phyloP scores from a whole-genome alignment of 2,113 vertebrate species.

The Tapirus terrestris region DNA sequence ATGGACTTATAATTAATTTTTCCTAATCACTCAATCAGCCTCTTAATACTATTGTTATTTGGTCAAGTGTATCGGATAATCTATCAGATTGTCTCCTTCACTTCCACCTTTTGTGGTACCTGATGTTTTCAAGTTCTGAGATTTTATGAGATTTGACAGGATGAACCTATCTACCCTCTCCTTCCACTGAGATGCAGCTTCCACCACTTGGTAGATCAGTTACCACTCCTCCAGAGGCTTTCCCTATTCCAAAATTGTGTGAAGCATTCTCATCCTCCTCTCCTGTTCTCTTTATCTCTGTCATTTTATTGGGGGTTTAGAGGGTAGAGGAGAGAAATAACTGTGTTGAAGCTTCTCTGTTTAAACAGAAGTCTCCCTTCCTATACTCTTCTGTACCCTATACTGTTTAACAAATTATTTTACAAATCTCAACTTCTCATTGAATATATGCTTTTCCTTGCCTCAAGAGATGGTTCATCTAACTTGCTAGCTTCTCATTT shows the following conservation, averaged over 20 bases:
- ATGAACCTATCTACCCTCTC: background rate
- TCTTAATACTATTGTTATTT: background rate
- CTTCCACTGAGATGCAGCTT: background rate
- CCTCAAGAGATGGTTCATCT: background rate
- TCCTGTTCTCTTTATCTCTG: background rate
- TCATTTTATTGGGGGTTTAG: background rate
- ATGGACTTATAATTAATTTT: background rate
- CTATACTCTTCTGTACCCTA: background rate
- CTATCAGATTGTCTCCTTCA: background rate
- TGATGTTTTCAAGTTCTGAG: background rate
- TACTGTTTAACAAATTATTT: background rate
- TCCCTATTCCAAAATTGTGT: background rate
- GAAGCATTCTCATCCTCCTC: background rate
- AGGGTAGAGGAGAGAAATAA: background rate
- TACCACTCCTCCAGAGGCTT: background rate
- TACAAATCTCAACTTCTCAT: background rate
- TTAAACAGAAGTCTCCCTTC: background rate
- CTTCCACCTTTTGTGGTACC: background rate
- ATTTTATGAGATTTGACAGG: background rate
- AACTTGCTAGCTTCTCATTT: background rate
- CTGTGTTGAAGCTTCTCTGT: background rate
- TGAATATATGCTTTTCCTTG: background rate
- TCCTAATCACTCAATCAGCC: background rate
- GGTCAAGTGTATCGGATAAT: background rate
- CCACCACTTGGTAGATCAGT: background rate